Conservation (phyloP, 2,888 invertebrate species). For the Tiliacea aurago region DNA sequence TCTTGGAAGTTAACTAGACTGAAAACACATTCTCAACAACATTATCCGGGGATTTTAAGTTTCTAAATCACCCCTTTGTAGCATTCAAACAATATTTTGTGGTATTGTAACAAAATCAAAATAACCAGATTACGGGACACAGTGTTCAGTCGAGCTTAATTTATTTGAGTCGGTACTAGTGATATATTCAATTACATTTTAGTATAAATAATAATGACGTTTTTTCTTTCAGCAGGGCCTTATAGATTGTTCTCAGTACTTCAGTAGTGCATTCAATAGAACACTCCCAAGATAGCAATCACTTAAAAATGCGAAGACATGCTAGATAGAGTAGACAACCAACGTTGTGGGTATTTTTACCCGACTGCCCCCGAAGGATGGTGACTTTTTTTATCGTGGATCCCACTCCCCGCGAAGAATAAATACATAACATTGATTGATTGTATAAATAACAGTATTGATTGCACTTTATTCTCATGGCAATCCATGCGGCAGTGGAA, state of each 20-base stretch:
- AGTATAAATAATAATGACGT: neutral
- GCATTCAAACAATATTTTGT: neutral
- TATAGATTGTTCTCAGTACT: neutral
- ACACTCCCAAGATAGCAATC: conserved; percentile 18
- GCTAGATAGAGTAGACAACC: conserved; percentile 6
- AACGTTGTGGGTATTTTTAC: neutral
- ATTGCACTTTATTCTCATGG: neutral
- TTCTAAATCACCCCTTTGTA: neutral
- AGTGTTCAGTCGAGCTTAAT: neutral
- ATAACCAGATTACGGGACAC: neutral
- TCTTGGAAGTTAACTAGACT: neutral
- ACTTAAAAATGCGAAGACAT: conserved; percentile 8
- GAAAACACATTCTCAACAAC: neutral
- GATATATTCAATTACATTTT: neutral
- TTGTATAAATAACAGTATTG: neutral
- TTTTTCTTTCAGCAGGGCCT: neutral
- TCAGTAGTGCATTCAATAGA: conserved; percentile 2
- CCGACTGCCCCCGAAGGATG: neutral
- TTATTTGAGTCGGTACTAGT: neutral
- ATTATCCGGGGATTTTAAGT: neutral
- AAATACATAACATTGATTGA: neutral
- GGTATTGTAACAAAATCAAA: neutral
- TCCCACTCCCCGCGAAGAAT: neutral
- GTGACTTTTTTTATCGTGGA: neutral
- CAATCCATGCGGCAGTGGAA: neutral